These are phyloP conservation scores for Alectura lathami DNA, from an alignment of 2,113 vertebrate species.

Conservation along the genomic window DNA sequence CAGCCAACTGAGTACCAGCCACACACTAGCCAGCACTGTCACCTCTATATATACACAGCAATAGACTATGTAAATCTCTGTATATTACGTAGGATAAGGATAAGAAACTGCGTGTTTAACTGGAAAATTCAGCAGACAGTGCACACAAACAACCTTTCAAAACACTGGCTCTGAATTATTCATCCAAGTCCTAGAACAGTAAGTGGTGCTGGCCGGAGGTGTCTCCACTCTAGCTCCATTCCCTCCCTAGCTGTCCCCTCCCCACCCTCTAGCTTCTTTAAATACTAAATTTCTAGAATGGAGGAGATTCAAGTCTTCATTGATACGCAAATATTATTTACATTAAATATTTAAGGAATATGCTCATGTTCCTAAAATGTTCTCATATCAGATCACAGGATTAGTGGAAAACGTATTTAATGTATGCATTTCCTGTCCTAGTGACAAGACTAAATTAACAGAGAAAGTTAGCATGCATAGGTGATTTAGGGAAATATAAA, in stretches of 20 bases:
- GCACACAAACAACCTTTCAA: neutral
- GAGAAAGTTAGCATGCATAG: neutral
- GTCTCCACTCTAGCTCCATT: neutral
- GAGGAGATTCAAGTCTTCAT: neutral
- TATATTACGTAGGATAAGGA: neutral
- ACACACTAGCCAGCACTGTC: too few relatives aligned
- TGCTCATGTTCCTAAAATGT: neutral
- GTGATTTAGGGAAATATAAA: conserved; percentile 3
- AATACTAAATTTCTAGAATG: neutral
- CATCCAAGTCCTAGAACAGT: neutral
- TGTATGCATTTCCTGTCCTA: neutral
- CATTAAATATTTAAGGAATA: neutral
- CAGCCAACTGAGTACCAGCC: neutral
- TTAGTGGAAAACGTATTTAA: neutral
- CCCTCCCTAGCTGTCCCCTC: accelerated
- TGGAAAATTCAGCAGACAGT: neutral
- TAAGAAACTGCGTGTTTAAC: neutral
- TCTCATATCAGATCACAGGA: neutral
- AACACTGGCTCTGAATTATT: neutral
- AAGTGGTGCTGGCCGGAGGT: neutral
- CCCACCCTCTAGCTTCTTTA: neutral
- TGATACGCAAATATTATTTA: neutral
- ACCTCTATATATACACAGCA: neutral
- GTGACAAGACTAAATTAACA: conserved; percentile 3
- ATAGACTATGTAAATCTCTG: neutral